Conservation (phyloP, 2,113 vertebrate species). For the Hemichromis elongatus region DNA sequence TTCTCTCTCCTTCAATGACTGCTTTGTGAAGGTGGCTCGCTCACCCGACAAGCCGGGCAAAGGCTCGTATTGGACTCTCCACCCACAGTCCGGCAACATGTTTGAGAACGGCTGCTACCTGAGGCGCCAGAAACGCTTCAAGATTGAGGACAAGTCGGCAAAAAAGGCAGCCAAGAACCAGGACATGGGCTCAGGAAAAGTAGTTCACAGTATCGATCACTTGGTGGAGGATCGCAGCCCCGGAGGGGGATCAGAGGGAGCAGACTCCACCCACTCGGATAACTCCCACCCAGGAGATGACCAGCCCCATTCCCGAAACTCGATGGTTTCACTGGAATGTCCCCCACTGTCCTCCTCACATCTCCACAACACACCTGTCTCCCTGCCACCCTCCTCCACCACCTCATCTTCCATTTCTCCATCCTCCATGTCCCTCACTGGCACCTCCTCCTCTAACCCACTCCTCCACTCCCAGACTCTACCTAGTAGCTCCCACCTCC, state of each 20-base stretch:
- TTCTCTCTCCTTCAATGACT: slow-evolving; percentile 92
- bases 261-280: slow-evolving; percentile 76
- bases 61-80: slow-evolving; percentile 89
- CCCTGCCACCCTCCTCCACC: slow-evolving; percentile 59
- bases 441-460: slow-evolving; percentile 55
- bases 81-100: slow-evolving; percentile 90
- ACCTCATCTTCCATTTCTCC: slow-evolving; percentile 55
- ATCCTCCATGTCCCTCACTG: slow-evolving; percentile 58
- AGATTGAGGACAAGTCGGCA: slow-evolving; percentile 81
- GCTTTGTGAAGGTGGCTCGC: slow-evolving; percentile 88
- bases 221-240: slow-evolving; percentile 69
- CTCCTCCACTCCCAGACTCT: slow-evolving; percentile 73
- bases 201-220: slow-evolving; percentile 53
- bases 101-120: slow-evolving; percentile 91
- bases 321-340: slow-evolving; percentile 71
- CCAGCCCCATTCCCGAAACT: slow-evolving; percentile 56
- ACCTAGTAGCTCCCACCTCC: slow-evolving; percentile 66
- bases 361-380: slow-evolving; percentile 63
- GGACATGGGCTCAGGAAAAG: slow-evolving; percentile 61
- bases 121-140: slow-evolving; percentile 88
- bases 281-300: slow-evolving; percentile 77
- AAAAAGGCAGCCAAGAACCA: slow-evolving; percentile 63
- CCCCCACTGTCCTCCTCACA: slow-evolving; percentile 50
- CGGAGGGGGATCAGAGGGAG: slow-evolving; percentile 70
- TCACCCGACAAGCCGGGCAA: slow-evolving; percentile 88